Conservation (phyloP, 2,113 vertebrate genomes). For the Psettodes erumei region DNA sequence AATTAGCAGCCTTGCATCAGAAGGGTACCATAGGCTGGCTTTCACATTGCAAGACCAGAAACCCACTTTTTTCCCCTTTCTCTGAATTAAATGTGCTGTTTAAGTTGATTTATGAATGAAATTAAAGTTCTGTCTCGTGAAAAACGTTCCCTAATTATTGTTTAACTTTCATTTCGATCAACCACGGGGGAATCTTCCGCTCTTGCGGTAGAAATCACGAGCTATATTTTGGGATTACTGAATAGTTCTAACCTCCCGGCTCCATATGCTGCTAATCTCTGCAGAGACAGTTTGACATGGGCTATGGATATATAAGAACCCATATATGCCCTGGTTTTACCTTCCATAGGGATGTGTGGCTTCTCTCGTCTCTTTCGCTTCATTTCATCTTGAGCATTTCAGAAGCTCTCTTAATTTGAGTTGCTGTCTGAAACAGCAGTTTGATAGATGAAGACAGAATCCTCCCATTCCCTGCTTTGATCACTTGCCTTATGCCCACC, state of each 20-base stretch:
- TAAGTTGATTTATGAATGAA: conserved; percentile 72
- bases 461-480: conserved; percentile 59
- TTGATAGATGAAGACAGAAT: conserved; percentile 60
- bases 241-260: conserved; percentile 35
- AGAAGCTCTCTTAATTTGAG: conserved; percentile 45
- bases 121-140: conserved; percentile 68
- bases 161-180: conserved; percentile 75
- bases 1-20: conserved; percentile 74
- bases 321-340: conserved; percentile 27
- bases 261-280: conserved; percentile 50
- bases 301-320: conserved; percentile 49
- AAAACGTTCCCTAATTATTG: conserved; percentile 69
- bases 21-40: conserved; percentile 53
- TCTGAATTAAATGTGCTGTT: conserved; percentile 76
- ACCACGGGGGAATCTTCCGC: conserved; percentile 44
- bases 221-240: conserved; percentile 62
- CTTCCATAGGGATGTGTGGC: conserved; percentile 32
- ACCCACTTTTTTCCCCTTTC: conserved; percentile 37
- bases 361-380: conserved; percentile 40
- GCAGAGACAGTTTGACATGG: conserved; percentile 51
- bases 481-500: conserved; percentile 63
- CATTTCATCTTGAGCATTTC: conserved; percentile 59
- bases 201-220: conserved; percentile 56
- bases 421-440: conserved; percentile 31
- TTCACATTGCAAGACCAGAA: conserved; percentile 45